Base-by-base conservation (phyloP, 2,888 invertebrate species). In the Platycnemis pennipes region DNA sequence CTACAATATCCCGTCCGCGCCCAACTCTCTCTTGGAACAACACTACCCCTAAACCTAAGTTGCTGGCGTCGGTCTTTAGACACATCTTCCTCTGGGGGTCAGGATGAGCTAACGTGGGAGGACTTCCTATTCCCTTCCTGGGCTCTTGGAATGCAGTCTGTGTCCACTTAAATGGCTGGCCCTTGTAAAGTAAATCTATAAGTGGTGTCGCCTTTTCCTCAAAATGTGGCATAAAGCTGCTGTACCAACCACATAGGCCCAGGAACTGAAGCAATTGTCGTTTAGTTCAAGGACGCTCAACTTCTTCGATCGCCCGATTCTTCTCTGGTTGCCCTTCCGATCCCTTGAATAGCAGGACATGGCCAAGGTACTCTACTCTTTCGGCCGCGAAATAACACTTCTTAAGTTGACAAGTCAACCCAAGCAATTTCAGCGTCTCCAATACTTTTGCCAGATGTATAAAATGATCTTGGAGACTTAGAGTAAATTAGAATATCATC, bases 381-480 rank as follows among this genome's bases (percentile, higher is more conserved):
- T 42, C 85, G 7, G 42, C 42, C 31, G 85, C 56, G 22, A 56
- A 56, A 22, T 56, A 22, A 3, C 56, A 56, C 56, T 56, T 56
- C 56, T 56, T 56, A 13, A 56, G 13, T 13, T 56, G 56, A 56
- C 56, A 56, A 56, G 56, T 56, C 56, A 56, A 56, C 56, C 56
- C 56, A 13, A 19, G 56, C 22, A 56, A 13, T 56, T 56, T 56
- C 22, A 56, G 56, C 56, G 19, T 56, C 19, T 56, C 56, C 22
- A 56, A 56, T 56, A 56, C 56, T 22, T 56, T 56, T 56, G 56
- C 56, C 49, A 16, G n/a, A 7, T 7, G 31, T 8, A 77, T n/a
- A 7, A 31, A 22, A 42, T 85, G 42, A 96, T 95, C 3, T 94
- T 94, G 69, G n/a, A n/a, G n/a, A 95, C 96, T 69, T 95, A 95